Evolutionary conservation across 2,113 vertebrate species (phyloP).

Genomic region (Vidua chalybeata): DNA sequence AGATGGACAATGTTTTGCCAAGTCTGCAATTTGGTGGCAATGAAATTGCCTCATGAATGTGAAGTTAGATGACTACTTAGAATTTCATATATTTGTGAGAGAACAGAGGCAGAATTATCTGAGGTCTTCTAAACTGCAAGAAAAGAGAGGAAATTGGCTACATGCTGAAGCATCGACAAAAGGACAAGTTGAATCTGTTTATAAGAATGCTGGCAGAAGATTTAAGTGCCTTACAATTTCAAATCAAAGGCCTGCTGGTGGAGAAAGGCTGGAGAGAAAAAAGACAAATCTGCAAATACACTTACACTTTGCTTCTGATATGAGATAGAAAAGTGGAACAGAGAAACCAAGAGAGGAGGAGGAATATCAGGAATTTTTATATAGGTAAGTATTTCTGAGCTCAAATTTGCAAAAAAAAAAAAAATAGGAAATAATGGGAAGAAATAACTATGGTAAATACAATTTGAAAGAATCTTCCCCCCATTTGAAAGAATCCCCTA

Average conservation of each 20-base stretch:
- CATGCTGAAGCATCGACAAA: conserved; percentile 28
- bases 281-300: conserved; percentile 21
- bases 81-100: conserved; percentile 55
- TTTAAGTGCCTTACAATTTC: conserved; percentile 51
- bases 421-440: neutral
- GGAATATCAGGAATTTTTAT: neutral
- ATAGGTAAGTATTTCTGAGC: neutral
- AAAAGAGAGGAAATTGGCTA: conserved; percentile 37
- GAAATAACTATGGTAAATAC: neutral
- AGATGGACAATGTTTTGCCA: conserved; percentile 46
- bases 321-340: neutral
- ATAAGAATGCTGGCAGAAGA: conserved; percentile 47
- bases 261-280: conserved; percentile 31
- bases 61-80: conserved; percentile 54
- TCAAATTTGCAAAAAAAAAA: neutral
- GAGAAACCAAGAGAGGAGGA: neutral
- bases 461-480: too few species aligned
- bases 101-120: conserved; percentile 62
- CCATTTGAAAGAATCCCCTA: neutral
- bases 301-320: conserved; percentile 35
- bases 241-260: conserved; percentile 43
- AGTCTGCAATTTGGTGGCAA: conserved; percentile 55
- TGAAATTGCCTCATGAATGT: conserved; percentile 49
- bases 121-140: conserved; percentile 32
- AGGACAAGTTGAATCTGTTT: conserved; percentile 47